phyloP scores from a whole-genome alignment of 2,888 invertebrate genomes.

The Petrolisthes manimaculis region DNA sequence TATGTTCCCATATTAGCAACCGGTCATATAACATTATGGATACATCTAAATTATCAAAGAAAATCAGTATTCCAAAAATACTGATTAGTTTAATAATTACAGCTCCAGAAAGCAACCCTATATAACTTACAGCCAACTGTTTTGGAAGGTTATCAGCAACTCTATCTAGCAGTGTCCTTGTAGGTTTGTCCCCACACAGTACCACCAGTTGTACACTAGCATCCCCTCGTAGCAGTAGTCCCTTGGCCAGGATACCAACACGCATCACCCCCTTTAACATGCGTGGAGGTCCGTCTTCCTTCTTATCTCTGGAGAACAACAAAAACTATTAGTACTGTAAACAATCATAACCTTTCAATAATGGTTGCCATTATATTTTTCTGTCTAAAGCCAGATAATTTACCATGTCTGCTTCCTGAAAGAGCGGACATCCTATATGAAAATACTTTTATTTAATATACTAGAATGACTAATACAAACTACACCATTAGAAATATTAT shows the following conservation, averaged over 20 bases:
- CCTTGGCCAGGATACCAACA: conserved; percentile 91
- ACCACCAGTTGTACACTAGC: conserved; percentile 92
- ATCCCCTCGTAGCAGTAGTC: conserved; percentile 90
- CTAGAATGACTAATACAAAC: too few species aligned
- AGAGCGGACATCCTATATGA: neutral
- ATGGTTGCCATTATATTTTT: neutral
- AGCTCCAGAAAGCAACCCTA: too few species aligned
- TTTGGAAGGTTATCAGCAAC: conserved; percentile 87
- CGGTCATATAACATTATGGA: too few species aligned
- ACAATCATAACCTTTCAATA: neutral
- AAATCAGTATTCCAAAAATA: too few species aligned
- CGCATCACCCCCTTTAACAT: conserved; percentile 96
- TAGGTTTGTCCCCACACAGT: conserved; percentile 94
- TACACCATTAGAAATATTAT: neutral
- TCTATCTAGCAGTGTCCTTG: conserved; percentile 84
- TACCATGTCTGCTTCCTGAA: neutral
- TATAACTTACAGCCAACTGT: conserved; percentile 76
- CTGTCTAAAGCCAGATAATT: neutral
- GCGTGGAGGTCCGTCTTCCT: conserved; percentile 74
- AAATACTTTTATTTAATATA: too few species aligned
- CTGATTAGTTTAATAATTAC: too few species aligned
- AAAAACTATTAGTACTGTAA: conserved; percentile 56
- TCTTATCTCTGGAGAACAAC: conserved; percentile 76
- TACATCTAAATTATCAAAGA: too few species aligned
- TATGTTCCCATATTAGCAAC: too few species aligned